Evolutionary conservation across 1,140 invertebrate genomes (phyloP).

Genomic region (Dufourea novaeangliae): DNA sequence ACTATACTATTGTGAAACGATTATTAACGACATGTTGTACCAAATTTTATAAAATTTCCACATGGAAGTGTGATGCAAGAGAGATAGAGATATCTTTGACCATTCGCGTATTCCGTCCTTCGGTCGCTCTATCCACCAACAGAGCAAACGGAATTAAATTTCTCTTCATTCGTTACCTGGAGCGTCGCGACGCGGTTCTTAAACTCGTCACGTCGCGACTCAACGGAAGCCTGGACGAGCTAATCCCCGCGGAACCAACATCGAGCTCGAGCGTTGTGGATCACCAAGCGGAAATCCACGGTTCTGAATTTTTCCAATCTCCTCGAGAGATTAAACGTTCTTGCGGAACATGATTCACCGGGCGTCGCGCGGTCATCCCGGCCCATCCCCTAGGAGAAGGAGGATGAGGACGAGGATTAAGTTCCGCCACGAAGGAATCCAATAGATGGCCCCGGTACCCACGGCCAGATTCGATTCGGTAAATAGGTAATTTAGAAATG

Average conservation of each 20-base stretch:
- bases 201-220: neutral
- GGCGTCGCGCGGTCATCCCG: conserved; percentile 3
- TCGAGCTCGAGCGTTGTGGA: neutral
- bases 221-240: neutral
- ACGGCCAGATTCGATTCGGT: conserved; percentile 21
- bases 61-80: too few relatives aligned
- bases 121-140: too few relatives aligned
- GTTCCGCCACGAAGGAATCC: neutral
- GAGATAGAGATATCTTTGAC: too few relatives aligned
- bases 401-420: neutral
- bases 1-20: neutral
- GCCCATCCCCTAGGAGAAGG: conserved; percentile 28
- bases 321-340: conserved; percentile 49
- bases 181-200: too few relatives aligned
- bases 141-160: too few relatives aligned
- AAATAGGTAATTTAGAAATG: conserved; percentile 56
- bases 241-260: neutral
- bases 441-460: neutral
- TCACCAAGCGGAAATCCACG: too few relatives aligned
- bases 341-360: conserved; percentile 38
- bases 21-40: neutral
- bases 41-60: too few relatives aligned
- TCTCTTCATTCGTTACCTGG: too few relatives aligned
- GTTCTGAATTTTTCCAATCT: conserved; percentile 59
- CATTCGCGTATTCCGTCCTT: too few relatives aligned